Base-by-base conservation (phyloP, 1,140 invertebrate genomes). In the Ips typographus region DNA sequence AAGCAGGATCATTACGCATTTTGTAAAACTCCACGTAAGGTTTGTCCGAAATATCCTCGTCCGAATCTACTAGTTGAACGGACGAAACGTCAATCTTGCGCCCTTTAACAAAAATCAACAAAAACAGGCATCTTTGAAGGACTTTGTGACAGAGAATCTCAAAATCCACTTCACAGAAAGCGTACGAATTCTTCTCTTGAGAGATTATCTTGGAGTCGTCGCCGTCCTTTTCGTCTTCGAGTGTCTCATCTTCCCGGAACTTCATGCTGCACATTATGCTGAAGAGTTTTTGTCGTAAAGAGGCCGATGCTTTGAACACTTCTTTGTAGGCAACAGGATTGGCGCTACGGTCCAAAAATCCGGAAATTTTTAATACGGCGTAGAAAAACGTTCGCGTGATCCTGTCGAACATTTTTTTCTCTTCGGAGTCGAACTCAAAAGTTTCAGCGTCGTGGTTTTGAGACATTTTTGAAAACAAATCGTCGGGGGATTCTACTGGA, bases 311-410 rank as follows among this genome's bases (percentile, higher is more conserved):
- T 49, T 71, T 70, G 56, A 76, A 79, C 8, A 80, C 66, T 71
- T 79, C 77, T 62, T 73, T 70, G 5, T 76, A 71, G 22, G 63
- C 70, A 0, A 57, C 43, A 67, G 73, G 66, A 49, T 74, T 62
- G 7, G 66, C 53, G 4, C 70, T 42, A 55, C 75, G 72, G 2
- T 74, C 58, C 37, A 77, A 67, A 3, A 83, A 73, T 6, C 83
- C 83, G 22, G 83, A 83, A 62, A 87, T 85, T 73, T 85, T 85
- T 2, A 88, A 72, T 8, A 86, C 73, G 4, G 82, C 81, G n/a
- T 85, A 80, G 38, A 88, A 73, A 65, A 85, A 80, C 64, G 85
- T 81, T 62, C 84, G 76, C 2, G 83, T 80, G 4, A 85, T 80
- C 7, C 77, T 77, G 42, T 87, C 84, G 43, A 87, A 71, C 37